Conservation (phyloP, 2,113 vertebrate genomes). For the Festucalex cinctus region DNA sequence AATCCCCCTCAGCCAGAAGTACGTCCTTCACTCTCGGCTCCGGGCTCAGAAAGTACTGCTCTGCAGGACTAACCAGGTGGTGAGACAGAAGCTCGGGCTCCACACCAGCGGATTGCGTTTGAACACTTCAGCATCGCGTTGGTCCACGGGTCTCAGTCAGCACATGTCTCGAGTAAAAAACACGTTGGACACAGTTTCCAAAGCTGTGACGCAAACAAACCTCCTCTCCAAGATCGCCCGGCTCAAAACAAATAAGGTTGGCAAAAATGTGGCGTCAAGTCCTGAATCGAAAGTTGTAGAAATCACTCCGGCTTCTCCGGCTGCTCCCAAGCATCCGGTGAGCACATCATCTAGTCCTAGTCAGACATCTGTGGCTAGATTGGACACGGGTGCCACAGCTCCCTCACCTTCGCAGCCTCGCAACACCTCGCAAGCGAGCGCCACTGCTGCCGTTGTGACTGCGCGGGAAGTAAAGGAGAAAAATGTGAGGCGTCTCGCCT, state of each 20-base stretch:
- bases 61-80: constrained; percentile 51
- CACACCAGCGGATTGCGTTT: constrained; percentile 73
- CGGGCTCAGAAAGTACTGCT: constrained; percentile 62
- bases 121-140: constrained; percentile 78
- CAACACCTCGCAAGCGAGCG: constrained; percentile 10
- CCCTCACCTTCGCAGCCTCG: constrained; percentile 19
- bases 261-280: constrained; percentile 59
- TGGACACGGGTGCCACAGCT: constrained; percentile 21
- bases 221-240: constrained; percentile 82
- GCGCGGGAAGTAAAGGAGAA: constrained; percentile 41
- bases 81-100: constrained; percentile 58
- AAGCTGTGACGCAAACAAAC: constrained; percentile 85
- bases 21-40: constrained; percentile 61
- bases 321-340: constrained; percentile 10
- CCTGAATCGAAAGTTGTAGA: constrained; percentile 43
- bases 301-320: constrained; percentile 5
- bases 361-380: constrained; percentile 21
- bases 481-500: constrained; percentile 49
- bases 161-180: constrained; percentile 87
- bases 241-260: constrained; percentile 74
- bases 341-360: constrained; percentile 16
- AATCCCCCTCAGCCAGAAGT: constrained; percentile 42
- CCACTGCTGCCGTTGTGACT: not conserved
- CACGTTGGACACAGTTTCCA: constrained; percentile 86
- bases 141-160: constrained; percentile 75